Conservation (phyloP, 2,888 invertebrate genomes). For the Drosophila tripunctata region DNA sequence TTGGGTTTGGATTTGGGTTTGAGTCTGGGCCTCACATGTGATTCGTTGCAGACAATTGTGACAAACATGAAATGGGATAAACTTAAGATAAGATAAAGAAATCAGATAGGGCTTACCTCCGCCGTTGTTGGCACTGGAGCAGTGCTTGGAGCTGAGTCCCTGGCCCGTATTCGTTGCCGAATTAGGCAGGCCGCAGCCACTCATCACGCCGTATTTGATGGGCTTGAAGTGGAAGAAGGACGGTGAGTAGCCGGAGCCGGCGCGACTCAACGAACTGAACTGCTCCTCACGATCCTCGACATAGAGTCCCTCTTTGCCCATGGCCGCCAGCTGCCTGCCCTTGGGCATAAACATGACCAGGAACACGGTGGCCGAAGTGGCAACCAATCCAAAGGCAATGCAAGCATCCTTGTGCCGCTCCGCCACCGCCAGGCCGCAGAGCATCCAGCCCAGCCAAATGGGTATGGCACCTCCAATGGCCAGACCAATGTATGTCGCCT, state of each 20-base stretch:
- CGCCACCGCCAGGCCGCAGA: slow-evolving; percentile 91
- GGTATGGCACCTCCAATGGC: slow-evolving; percentile 94
- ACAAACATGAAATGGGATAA: slow-evolving; percentile 20
- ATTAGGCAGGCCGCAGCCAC: slow-evolving; percentile 84
- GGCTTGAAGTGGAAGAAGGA: slow-evolving; percentile 97
- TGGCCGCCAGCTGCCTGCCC: slow-evolving; percentile 95
- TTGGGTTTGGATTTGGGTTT: slow-evolving; percentile 1
- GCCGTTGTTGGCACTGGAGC: slow-evolving; percentile 82
- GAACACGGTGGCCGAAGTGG: slow-evolving; percentile 93
- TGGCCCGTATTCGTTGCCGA: slow-evolving; percentile 83
- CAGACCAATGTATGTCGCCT: slow-evolving; percentile 95
- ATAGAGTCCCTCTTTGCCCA: slow-evolving; percentile 94
- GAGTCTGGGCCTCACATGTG: slow-evolving; percentile 17
- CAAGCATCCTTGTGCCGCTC: slow-evolving; percentile 94
- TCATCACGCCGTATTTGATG: slow-evolving; percentile 90
- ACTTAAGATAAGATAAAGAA: slow-evolving; percentile 1
- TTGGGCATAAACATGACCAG: slow-evolving; percentile 97
- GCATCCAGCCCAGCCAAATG: slow-evolving; percentile 93
- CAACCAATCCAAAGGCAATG: slow-evolving; percentile 94
- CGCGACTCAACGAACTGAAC: slow-evolving; percentile 90
- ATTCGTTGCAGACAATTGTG: slow-evolving; percentile 51
- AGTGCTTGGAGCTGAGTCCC: slow-evolving; percentile 85
- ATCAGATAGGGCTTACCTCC: slow-evolving; percentile 74
- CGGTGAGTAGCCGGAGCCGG: slow-evolving; percentile 94
- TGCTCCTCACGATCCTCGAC: slow-evolving; percentile 93